Evolutionary conservation across 2,113 vertebrate genomes (phyloP), one percentile per base, ranked within the genome.

Genomic region (Myotis lucifugus): DNA sequence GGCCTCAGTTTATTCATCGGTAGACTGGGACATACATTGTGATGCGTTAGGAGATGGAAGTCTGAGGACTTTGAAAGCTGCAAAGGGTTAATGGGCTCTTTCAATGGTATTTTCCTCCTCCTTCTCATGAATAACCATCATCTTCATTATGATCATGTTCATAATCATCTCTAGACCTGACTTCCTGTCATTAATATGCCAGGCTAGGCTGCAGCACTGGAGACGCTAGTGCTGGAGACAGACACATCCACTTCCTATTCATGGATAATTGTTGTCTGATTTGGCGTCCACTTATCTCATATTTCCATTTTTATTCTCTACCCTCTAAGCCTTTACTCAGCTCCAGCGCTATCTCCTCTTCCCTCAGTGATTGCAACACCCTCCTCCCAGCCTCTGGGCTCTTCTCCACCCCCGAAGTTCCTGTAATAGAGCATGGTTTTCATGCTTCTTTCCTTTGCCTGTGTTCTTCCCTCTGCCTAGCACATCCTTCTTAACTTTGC

Each of bases 91-190:
- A 29, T 64, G n/a, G 25, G 12, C 21, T 86, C 66, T 84, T 88
- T 15, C 8, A 18, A 66, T 40, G 86, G 84, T 46, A 78, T 84
- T 95, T 87, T 85, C 52, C 64, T 81, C 70, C 42, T 81, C 74
- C 19, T 94, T 48, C 64, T 52, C 3, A 4, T 70, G 95, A 96
- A 32, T 93, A 92, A 91, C 27, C 67, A 64, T 59, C 32, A 78
- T 37, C 56, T 79, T 59, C 15, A 25, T 69, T 8, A 19, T 50
- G 87, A 79, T 84, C 76, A 54, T 23, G 50, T n/a, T 54, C 52
- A 21, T 8, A 74, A 70, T 73, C 77, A 69, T 50, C 48, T 84
- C 88, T 29, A 74, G 56, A 66, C 27, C 66, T 67, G 92, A 81
- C 42, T 56, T 66, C n/a, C 59, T 46, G 77, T 59, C 64, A 5